Conservation (phyloP, 2,888 invertebrate species). For the Thalpophila matura region DNA sequence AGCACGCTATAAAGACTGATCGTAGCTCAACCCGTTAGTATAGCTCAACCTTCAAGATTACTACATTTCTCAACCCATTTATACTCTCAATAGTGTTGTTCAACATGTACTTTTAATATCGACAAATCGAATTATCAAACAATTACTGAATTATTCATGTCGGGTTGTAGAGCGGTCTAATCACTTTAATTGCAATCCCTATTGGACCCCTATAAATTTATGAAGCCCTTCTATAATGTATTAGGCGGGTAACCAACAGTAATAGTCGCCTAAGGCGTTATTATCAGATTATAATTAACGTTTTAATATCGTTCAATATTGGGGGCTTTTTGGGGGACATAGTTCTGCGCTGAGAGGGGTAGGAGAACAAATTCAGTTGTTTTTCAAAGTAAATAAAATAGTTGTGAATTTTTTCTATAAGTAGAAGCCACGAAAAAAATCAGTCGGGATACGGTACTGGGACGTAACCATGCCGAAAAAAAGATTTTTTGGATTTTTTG, state of each 20-base stretch:
- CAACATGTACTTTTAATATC: conserved; percentile 28
- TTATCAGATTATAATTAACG: conserved; percentile 56
- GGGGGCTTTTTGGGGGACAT: background rate
- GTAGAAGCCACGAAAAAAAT: no score
- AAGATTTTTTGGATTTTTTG: no score
- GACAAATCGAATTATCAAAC: conserved; percentile 60
- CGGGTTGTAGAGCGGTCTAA: conserved; percentile 57
- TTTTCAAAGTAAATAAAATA: no score
- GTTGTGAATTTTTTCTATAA: no score
- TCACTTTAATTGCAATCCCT: conserved; percentile 65
- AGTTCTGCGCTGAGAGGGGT: background rate
- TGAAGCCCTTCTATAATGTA: conserved; percentile 64
- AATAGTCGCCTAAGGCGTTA: conserved; percentile 56
- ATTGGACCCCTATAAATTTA: conserved; percentile 66
- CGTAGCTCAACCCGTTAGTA: background rate
- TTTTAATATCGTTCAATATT: conserved; percentile 17
- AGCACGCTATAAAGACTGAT: background rate
- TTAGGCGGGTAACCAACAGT: conserved; percentile 46
- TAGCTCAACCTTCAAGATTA: no score
- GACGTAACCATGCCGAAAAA: no score
- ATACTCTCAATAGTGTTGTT: conserved; percentile 28
- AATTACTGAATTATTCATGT: conserved; percentile 69
- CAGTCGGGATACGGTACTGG: no score
- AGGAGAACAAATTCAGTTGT: background rate
- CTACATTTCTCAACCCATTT: conserved; percentile 1